Conservation (phyloP, 2,888 invertebrate species). For the Melolontha melolontha region DNA sequence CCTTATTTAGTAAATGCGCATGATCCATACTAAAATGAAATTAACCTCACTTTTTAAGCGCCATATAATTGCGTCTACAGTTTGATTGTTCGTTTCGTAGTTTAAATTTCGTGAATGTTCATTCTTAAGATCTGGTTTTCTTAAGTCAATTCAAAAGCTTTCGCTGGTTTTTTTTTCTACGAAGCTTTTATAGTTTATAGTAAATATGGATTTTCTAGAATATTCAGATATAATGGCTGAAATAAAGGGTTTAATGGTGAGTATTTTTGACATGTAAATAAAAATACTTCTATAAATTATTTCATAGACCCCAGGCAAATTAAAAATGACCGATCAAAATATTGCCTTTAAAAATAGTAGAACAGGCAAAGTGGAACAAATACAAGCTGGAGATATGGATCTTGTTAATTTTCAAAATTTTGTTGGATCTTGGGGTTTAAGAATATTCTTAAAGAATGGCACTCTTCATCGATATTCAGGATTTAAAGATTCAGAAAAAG, state of each 20-base stretch:
- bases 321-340: conserved; percentile 92
- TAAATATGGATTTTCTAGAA: conserved; percentile 84
- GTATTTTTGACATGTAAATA: conserved; percentile 52
- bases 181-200: too few species aligned
- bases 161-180: too few species aligned
- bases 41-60: conserved; percentile 9
- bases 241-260: conserved; percentile 89
- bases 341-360: conserved; percentile 95
- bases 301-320: conserved; percentile 85
- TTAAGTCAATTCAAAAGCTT: too few species aligned
- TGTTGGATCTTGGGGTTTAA: conserved; percentile 89
- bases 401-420: conserved; percentile 93
- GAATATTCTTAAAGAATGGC: conserved; percentile 91
- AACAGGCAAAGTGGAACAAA: conserved; percentile 96
- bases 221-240: conserved; percentile 88
- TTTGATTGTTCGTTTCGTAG: background rate
- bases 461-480: conserved; percentile 92
- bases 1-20: too few species aligned
- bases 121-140: background rate
- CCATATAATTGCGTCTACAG: conserved; percentile 1
- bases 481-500: conserved; percentile 94
- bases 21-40: too few species aligned
- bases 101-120: background rate
- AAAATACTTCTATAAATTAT: conserved; percentile 41
- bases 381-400: conserved; percentile 87